Evolutionary conservation across 2,113 vertebrate species (phyloP), one percentile per base, ranked within the genome.

Genomic region (Perognathus longimembris): DNA sequence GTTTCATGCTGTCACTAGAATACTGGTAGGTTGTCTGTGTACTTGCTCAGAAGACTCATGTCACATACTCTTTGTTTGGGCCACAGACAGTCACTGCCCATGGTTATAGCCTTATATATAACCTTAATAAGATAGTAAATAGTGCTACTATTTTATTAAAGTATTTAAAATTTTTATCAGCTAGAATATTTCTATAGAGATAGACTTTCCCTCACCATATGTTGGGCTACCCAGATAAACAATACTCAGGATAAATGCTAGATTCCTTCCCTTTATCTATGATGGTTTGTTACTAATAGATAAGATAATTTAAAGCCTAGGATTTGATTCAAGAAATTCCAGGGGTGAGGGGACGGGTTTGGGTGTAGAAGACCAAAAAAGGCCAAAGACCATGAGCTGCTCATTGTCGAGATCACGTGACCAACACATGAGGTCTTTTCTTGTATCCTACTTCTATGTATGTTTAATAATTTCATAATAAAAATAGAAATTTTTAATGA

Each of bases 361-460:
- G 34, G 15, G 1, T 4, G 0, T 0, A 5, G 7, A 22, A 11
- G 36, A 69, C 2, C 6, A 40, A 28, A 50, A 61, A 8, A 26
- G 36, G 26, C 24, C 7, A 61, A 8, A 26, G 36, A 21, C 24
- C 7, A 0, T 0, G 45, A 63, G 54, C 32, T 2, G 14, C 9
- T 12, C 14, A 0, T 22, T 2, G 9, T 22, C 26, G 40, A 14
- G 12, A 8, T 6, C 3, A 1, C 34, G 78, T 18, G 34, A 42
- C 22, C 9, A 57, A 34, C 3, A 8, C 9, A 0, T 5, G 42
- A 70, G 28, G 28, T 50, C 32, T 50, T 0, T 40, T 57, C 8
- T 17, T 0, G 3, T 11, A 8, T 3, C 26, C 64, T n/a, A 1
- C 34, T 63, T 81, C 6, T 15, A 9, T 0, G 1, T 15, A 2